Percentiles rank a stretch among this genome's conserved stretches.
Conservation (phyloP, 1,140 invertebrate species). For the Chlorops oryzae region DNA sequence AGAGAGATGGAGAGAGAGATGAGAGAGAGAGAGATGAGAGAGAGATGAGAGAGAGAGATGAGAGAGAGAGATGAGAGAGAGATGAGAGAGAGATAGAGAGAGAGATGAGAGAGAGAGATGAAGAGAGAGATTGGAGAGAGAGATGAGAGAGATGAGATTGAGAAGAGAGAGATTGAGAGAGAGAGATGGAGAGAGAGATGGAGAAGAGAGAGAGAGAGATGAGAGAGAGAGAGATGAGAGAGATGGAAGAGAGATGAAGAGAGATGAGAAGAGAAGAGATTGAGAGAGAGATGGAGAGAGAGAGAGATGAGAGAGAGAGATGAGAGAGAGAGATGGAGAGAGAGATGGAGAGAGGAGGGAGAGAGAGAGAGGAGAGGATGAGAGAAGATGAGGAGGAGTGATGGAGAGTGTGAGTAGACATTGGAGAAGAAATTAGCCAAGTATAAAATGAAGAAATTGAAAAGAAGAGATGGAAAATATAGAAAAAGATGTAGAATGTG, state of each 20-base stretch:
- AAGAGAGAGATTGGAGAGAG: background rate
- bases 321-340: too few species aligned
- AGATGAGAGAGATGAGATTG: background rate
- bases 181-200: background rate
- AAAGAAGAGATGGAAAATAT: too few species aligned
- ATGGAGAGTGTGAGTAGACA: too few species aligned
- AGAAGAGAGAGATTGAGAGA: background rate
- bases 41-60: background rate
- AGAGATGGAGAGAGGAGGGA: too few species aligned
- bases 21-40: background rate
- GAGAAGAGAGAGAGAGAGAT: background rate
- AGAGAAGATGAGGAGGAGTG: too few species aligned
- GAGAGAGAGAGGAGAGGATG: too few species aligned
- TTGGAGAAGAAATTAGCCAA: too few species aligned
- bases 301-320: background rate
- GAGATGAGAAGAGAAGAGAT: background rate
- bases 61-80: background rate
- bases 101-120: background rate
- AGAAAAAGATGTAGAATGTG: too few species aligned
- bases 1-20: background rate
- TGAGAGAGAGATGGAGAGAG: background rate
- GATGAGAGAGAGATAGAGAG: background rate
- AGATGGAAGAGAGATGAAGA: background rate
- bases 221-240: background rate
- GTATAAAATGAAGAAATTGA: too few species aligned